phyloP scores from a whole-genome alignment of 1,140 invertebrate genomes.

The Ptiloglossa arizonensis region DNA sequence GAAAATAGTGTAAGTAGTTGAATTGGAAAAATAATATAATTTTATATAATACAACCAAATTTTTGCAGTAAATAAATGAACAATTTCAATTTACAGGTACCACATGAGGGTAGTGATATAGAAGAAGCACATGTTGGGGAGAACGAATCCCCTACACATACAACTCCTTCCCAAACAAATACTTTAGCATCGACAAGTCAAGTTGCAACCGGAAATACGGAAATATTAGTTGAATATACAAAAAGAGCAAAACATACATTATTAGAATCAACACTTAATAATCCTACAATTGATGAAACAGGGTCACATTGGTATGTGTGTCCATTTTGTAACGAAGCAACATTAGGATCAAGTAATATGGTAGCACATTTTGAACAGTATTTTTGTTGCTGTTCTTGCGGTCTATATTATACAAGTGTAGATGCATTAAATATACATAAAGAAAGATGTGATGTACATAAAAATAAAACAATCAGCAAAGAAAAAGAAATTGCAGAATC shows the following conservation, averaged over 20 bases:
- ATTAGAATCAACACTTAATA: constrained; percentile 72
- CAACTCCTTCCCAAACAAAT: constrained; percentile 55
- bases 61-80: neutral
- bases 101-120: constrained; percentile 48
- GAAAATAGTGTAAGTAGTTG: constrained; percentile 70
- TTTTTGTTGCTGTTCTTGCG: constrained; percentile 80
- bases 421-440: constrained; percentile 79
- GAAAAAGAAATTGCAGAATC: constrained; percentile 49
- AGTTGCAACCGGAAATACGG: constrained; percentile 63
- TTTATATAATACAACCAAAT: neutral
- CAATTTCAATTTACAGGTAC: constrained; percentile 48
- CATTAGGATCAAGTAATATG: constrained; percentile 78
- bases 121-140: constrained; percentile 56
- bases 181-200: constrained; percentile 74
- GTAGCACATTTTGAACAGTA: constrained; percentile 82
- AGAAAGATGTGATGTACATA: constrained; percentile 73
- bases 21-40: neutral
- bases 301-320: constrained; percentile 80
- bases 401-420: constrained; percentile 78
- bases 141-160: constrained; percentile 39
- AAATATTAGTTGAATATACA: constrained; percentile 75
- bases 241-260: constrained; percentile 73
- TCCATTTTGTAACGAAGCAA: constrained; percentile 82
- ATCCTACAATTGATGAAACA: constrained; percentile 77
- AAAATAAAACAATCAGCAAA: constrained; percentile 49